These are phyloP conservation scores for Orchestia grillus DNA, from an alignment of 1,140 invertebrate genomes.

Conservation along the genomic window DNA sequence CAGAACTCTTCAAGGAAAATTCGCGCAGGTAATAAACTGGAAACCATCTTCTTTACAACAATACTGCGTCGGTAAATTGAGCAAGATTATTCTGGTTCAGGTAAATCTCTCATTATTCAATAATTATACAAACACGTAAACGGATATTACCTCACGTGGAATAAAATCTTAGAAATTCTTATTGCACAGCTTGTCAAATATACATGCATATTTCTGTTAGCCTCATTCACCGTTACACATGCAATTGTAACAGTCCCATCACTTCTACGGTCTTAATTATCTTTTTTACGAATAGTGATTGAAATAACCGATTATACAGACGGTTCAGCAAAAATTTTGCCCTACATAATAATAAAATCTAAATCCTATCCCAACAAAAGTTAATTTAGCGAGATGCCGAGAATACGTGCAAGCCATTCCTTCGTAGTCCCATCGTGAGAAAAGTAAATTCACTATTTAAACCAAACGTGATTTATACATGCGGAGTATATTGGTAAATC, in stretches of 20 bases:
- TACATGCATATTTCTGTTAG: neutral
- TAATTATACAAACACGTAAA: neutral
- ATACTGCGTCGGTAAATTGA: neutral
- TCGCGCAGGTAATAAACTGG: too few species aligned
- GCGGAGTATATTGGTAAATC: too few species aligned
- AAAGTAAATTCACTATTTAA: too few species aligned
- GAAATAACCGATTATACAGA: too few species aligned
- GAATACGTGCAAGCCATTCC: too few species aligned
- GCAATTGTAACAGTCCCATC: neutral
- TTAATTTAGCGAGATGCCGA: too few species aligned
- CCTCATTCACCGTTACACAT: neutral
- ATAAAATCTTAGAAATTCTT: neutral
- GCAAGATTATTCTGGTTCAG: neutral
- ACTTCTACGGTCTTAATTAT: neutral
- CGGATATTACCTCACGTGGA: neutral
- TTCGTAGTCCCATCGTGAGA: too few species aligned
- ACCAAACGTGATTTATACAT: too few species aligned
- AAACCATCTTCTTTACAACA: neutral
- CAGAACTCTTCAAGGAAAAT: neutral
- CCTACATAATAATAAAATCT: too few species aligned
- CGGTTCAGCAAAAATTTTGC: too few species aligned
- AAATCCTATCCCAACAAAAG: too few species aligned
- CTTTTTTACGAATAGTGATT: too few species aligned
- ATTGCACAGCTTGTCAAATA: neutral
- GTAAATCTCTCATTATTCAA: neutral